Base-by-base conservation (phyloP, 1,140 invertebrate genomes). In the Ceratoteleas bidentatus region DNA sequence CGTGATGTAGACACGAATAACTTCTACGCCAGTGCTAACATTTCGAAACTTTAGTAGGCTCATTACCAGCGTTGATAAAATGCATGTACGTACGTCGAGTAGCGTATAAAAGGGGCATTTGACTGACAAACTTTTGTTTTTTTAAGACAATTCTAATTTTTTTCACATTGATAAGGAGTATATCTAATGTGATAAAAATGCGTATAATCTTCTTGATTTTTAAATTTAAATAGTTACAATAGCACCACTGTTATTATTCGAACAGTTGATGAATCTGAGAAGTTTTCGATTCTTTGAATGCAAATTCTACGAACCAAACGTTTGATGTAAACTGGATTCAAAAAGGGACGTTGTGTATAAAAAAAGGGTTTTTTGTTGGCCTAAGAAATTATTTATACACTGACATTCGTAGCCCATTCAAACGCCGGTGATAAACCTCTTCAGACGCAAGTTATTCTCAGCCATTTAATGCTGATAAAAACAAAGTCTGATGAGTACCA, bases 401-500 rank as follows among this genome's bases (percentile, higher is more conserved):
- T 13, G 13, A 49, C 13, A 49, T 53, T 47, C n/a, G 13, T 62
- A 47, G 16, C 6, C 54, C 74, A 50, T 32, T 77, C 34, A 50
- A 57, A 57, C 9, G 33, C 14, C 15, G 50, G 10, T 69, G 74
- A 77, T 77, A 69, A 74, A 57, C 50, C 13, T 24, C n/a, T 33
- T 77, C 50, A 34, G 34, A 77, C 61, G 43, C 49, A 24, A 64
- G 57, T 77, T 68, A 68, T 62, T 68, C 74, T 49, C 65, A 77
- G 65, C 14, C 58, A 50, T 68, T 69, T 64, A 69, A 62, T 69
- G 45, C 65, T 52, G 65, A 77, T 77, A 69, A 77, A 69, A 69
- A 64, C 57, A 69, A 62, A 57, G 50, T 64, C 58, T 77, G 74
- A 77, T 52, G 65, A 77, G 65, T 69, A 77, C 74, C 74, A 77